Evolutionary conservation across 2,113 vertebrate species (phyloP).

Genomic region (Neogale vison): DNA sequence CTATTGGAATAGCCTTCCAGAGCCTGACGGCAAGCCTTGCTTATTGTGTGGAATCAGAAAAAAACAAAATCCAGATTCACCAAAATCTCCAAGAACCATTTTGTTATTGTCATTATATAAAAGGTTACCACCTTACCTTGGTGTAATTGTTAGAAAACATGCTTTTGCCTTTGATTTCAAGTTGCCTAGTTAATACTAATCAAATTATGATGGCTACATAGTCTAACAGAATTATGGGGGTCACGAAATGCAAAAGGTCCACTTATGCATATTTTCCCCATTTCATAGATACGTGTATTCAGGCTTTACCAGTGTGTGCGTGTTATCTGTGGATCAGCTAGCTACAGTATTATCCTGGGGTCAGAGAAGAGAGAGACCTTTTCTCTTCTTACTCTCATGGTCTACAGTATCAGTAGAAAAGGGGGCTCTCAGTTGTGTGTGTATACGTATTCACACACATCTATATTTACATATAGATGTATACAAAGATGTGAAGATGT

Average conservation of each 20-base stretch:
- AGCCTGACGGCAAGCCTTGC: slow-evolving; percentile 53
- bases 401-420: not conserved
- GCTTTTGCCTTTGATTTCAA: slow-evolving; percentile 43
- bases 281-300: not conserved
- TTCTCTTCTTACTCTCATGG: not conserved
- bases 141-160: slow-evolving; percentile 44
- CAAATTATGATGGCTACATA: slow-evolving; percentile 25
- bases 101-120: not conserved
- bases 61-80: slow-evolving; percentile 11
- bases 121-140: not conserved
- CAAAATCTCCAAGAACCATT: not conserved
- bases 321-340: not conserved
- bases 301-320: not conserved
- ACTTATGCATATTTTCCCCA: not conserved
- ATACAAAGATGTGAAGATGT: not conserved
- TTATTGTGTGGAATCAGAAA: slow-evolving; percentile 56
- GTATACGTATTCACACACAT: not conserved
- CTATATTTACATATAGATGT: not conserved
- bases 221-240: not conserved
- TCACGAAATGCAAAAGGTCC: slow-evolving; percentile 7
- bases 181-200: slow-evolving; percentile 3
- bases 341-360: not conserved
- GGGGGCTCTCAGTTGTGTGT: not conserved
- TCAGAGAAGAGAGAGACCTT: not conserved
- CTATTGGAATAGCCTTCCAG: slow-evolving; percentile 63